Evolutionary conservation across 2,113 vertebrate species (phyloP).

Genomic region (Scalopus aquaticus): DNA sequence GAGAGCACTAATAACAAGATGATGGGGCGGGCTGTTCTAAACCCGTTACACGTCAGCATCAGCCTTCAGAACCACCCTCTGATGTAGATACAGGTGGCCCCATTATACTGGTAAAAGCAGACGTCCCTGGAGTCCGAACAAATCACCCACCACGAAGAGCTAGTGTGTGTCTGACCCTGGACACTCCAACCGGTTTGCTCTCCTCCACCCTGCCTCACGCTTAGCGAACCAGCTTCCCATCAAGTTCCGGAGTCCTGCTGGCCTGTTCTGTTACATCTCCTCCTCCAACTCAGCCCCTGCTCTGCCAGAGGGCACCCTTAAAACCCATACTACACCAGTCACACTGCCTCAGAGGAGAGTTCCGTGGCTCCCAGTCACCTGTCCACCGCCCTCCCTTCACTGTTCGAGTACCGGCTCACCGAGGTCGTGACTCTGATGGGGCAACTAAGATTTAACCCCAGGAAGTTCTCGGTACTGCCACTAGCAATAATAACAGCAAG

Average conservation of each 20-base stretch:
- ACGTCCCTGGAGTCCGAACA: background rate
- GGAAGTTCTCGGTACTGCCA: background rate
- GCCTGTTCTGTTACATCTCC: background rate
- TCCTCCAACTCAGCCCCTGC: background rate
- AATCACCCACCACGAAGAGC: background rate
- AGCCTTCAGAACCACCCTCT: background rate
- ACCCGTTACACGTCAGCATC: background rate
- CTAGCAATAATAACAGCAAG: background rate
- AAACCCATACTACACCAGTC: too few species aligned
- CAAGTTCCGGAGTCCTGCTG: rapidly evolving
- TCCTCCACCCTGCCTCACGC: background rate
- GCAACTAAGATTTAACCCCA: background rate
- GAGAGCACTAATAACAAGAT: too few species aligned
- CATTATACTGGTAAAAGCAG: too few species aligned
- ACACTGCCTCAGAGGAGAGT: background rate
- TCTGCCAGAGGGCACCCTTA: background rate
- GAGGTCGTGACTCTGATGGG: background rate
- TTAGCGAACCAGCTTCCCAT: rapidly evolving
- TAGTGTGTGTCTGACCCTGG: rapidly evolving
- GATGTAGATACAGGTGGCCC: background rate
- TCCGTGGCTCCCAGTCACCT: background rate
- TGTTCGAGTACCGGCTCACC: background rate
- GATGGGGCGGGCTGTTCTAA: too few species aligned
- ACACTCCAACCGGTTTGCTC: rapidly evolving
- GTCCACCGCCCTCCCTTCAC: background rate